phyloP scores from a whole-genome alignment of 2,113 vertebrate species.

The Spizaetus ornatus region DNA sequence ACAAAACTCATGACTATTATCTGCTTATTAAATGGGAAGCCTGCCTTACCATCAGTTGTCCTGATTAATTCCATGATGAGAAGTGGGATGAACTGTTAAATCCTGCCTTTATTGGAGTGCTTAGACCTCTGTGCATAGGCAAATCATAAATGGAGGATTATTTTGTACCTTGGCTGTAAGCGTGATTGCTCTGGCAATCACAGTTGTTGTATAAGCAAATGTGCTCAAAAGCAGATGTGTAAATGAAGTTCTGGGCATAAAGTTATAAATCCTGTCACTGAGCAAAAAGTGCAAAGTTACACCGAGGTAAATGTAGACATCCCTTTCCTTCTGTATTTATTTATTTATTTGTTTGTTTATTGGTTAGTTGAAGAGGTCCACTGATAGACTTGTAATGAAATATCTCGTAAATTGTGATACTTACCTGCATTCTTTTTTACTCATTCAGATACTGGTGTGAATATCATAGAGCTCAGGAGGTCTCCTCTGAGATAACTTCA shows the following conservation, averaged over 20 bases:
- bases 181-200: neutral
- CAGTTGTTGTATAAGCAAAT: neutral
- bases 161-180: neutral
- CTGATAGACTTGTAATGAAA: neutral
- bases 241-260: neutral
- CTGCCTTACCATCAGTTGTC: neutral
- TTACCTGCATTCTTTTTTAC: neutral
- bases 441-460: neutral
- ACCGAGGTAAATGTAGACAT: neutral
- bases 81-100: neutral
- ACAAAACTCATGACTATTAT: neutral
- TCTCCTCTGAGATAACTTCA: neutral
- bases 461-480: neutral
- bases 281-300: neutral
- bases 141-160: neutral
- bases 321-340: neutral
- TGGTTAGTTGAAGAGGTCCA: neutral
- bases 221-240: neutral
- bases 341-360: neutral
- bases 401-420: neutral
- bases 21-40: neutral
- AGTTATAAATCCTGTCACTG: neutral
- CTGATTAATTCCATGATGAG: neutral
- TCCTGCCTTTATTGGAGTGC: neutral
- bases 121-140: neutral